Evolutionary conservation across 1,140 invertebrate genomes (phyloP).

Genomic region (Trichonephila clavipes): DNA sequence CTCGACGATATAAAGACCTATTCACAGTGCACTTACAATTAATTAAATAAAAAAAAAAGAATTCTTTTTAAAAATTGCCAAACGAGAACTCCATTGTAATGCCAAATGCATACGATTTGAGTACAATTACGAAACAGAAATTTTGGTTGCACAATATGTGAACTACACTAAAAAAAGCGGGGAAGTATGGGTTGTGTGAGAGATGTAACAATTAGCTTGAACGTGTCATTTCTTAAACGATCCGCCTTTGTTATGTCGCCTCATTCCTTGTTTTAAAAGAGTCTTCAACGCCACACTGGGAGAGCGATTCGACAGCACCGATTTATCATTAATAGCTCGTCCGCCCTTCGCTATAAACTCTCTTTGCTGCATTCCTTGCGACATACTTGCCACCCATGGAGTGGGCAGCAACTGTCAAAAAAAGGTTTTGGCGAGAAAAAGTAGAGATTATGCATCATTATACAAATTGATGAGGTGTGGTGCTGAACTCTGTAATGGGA

Average conservation of each 20-base stretch:
- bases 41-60: too few relatives aligned
- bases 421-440: not conserved
- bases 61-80: too few relatives aligned
- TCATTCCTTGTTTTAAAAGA: not conserved
- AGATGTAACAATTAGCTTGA: not conserved
- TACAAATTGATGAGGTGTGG: not conserved
- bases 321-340: slow-evolving; percentile 8
- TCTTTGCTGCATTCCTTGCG: too few relatives aligned
- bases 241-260: not conserved
- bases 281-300: not conserved
- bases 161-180: too few relatives aligned
- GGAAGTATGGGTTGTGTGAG: not conserved
- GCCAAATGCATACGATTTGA: too few relatives aligned
- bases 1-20: too few relatives aligned
- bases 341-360: too few relatives aligned
- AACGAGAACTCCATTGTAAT: too few relatives aligned
- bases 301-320: not conserved
- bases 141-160: too few relatives aligned
- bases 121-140: too few relatives aligned
- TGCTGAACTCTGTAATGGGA: not conserved
- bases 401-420: not conserved
- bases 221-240: not conserved
- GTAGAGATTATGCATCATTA: not conserved
- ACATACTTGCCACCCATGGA: not conserved
- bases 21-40: too few relatives aligned